These are phyloP conservation scores for Antheraea yamamai DNA, from an alignment of 2,888 invertebrate genomes.

Conservation along the genomic window DNA sequence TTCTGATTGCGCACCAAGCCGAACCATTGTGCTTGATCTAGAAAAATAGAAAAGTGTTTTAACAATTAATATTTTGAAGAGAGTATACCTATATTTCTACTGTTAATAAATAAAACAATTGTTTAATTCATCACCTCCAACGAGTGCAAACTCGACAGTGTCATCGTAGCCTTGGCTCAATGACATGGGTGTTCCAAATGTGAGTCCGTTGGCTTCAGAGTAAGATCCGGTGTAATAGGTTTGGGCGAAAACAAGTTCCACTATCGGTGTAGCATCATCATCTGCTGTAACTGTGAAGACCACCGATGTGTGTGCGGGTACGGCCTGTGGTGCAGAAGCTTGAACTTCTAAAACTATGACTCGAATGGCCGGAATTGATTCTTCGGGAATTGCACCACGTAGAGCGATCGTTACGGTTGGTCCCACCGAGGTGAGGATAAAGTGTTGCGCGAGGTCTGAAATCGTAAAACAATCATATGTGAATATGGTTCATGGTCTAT, in stretches of 20 bases:
- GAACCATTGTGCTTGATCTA: conserved; percentile 30
- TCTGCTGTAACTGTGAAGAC: conserved; percentile 26
- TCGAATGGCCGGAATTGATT: no score
- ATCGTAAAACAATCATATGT: background rate
- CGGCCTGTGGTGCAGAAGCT: no score
- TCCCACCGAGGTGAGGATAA: conserved; percentile 16
- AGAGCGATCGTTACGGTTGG: no score
- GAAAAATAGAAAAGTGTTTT: conserved; percentile 7
- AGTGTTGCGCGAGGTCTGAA: background rate
- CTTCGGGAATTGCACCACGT: no score
- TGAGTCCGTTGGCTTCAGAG: conserved; percentile 22
- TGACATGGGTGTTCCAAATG: conserved; percentile 27
- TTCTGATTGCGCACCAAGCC: conserved; percentile 21
- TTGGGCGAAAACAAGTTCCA: conserved; percentile 26
- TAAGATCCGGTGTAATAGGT: conserved; percentile 31
- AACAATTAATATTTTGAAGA: background rate
- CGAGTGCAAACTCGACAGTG: no score
- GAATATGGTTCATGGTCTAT: background rate
- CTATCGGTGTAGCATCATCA: background rate
- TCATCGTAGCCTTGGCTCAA: conserved; percentile 22
- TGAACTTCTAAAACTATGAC: no score
- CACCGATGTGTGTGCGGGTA: conserved; percentile 42
- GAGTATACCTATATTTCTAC: background rate
- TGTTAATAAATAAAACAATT: background rate
- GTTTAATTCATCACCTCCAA: no score